Base-by-base conservation (phyloP, 1,140 invertebrate genomes). In the Streblospio benedicti region DNA sequence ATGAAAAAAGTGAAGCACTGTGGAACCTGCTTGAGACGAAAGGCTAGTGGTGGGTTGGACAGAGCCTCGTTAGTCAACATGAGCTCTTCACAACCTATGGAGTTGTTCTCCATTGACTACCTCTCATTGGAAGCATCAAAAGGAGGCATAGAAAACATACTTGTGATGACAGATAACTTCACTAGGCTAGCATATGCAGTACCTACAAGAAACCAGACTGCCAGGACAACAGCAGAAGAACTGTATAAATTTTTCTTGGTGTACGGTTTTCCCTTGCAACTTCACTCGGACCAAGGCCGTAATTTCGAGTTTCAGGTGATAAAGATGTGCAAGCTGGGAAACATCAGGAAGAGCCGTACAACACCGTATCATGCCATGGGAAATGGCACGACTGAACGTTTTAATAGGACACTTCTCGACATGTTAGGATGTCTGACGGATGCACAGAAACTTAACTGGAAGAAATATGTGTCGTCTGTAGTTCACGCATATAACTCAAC, bases 81-180 rank as follows among this genome's bases (percentile, higher is more conserved):
- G 4, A 6, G 9, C 20, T 25, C 53, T 12, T 9, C 23, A 6
- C 16, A 56, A 20, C 53, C 53, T 12, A 18, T 56, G 2, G 53
- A 43, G n/a, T 25, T 56, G 20, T 18, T 56, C 4, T 56, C 23
- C 25, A 33, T 27, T 12, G 51, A 53, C 23, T 53, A 23, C 32
- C 30, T 56, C 23, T 25, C 53, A 18, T 38, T 44, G 2, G 53
- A 56, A 43, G 4, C 35, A 41, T 56, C 53, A 6, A 56, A 56
- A 23, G 53, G 53, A 38, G 32, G 32, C 9, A 25, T 56, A 18
- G 31, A 56, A 43, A 9, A 74, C 62, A 67, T 77, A 4, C 47
- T 77, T 12, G 73, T 72, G 0, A 59, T 76, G 25, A 68, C 69
- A 50, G 74, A 78, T 57, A 53, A 68, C 59, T 80, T 80, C 60